Conservation (phyloP, 2,113 vertebrate species). For the Aphyosemion australe region DNA sequence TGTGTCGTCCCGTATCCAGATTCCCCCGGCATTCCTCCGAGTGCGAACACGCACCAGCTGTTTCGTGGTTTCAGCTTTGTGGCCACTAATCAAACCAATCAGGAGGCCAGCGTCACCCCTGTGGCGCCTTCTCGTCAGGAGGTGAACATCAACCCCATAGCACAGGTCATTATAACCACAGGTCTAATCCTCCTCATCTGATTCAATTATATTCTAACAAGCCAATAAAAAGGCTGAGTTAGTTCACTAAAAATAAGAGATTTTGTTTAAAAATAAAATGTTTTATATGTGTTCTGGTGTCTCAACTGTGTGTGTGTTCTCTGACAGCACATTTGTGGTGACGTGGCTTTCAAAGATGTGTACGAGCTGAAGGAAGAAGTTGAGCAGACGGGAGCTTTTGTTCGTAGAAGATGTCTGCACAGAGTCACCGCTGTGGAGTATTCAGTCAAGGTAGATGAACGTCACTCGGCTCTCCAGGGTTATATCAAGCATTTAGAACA, state of each 20-base stretch:
- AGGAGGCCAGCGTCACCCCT: slow-evolving; percentile 75
- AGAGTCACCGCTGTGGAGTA: slow-evolving; percentile 91
- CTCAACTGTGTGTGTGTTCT: slow-evolving; percentile 7
- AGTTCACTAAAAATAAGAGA: too few species aligned
- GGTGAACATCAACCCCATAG: slow-evolving; percentile 85
- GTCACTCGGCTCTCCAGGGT: neutral
- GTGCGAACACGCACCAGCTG: slow-evolving; percentile 92
- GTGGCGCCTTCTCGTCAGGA: slow-evolving; percentile 56
- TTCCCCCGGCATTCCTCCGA: slow-evolving; percentile 93
- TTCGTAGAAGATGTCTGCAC: slow-evolving; percentile 90
- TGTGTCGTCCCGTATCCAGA: slow-evolving; percentile 75
- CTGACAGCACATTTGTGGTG: slow-evolving; percentile 88
- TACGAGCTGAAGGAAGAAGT: slow-evolving; percentile 94
- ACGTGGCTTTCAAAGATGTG: slow-evolving; percentile 88
- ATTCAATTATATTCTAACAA: too few species aligned
- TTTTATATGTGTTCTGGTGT: too few species aligned
- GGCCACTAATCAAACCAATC: slow-evolving; percentile 85
- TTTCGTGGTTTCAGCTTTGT: slow-evolving; percentile 97
- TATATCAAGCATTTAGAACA: neutral
- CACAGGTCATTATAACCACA: slow-evolving; percentile 76
- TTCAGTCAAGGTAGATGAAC: slow-evolving; percentile 87
- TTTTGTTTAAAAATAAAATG: too few species aligned
- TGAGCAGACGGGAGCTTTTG: slow-evolving; percentile 84
- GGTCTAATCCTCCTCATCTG: too few species aligned
- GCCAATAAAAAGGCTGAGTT: too few species aligned